Percentiles rank a stretch among this genome's conserved stretches.
These are phyloP conservation scores for Gambusia holbrooki DNA, from an alignment of 2,113 vertebrate species.

Conservation along the genomic window DNA sequence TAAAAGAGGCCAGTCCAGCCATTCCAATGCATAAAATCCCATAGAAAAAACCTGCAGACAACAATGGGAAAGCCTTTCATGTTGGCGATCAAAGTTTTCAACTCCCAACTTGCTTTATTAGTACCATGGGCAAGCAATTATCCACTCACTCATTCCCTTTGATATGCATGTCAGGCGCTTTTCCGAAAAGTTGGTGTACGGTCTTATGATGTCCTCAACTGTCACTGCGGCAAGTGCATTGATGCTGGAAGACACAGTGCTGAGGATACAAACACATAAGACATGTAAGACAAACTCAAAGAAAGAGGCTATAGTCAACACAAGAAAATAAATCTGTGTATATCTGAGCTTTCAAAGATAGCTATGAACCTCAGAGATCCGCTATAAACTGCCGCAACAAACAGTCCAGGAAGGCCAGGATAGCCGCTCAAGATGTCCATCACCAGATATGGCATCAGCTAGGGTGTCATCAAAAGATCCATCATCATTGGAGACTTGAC, in stretches of 20 bases:
- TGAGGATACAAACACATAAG: constrained; percentile 41
- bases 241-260: constrained; percentile 90
- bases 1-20: constrained; percentile 81
- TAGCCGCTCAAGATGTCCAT: constrained; percentile 80
- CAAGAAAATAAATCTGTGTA: no score
- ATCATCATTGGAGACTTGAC: neutral
- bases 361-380: constrained; percentile 81
- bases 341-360: neutral
- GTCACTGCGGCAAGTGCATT: constrained; percentile 88
- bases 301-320: neutral
- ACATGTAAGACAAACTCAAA: neutral
- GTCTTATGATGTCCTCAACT: constrained; percentile 85
- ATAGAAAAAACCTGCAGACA: constrained; percentile 74
- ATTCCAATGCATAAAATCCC: constrained; percentile 81
- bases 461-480: neutral
- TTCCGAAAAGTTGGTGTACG: constrained; percentile 79
- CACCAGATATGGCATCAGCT: constrained; percentile 85
- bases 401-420: constrained; percentile 84
- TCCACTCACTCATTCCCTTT: constrained; percentile 84
- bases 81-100: neutral
- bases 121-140: neutral
- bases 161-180: constrained; percentile 81
- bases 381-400: constrained; percentile 85
- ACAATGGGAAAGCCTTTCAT: neutral
- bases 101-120: neutral